phyloP scores from a whole-genome alignment of 2,797 vertebrate genomes.

The Coregonus suidteri region DNA sequence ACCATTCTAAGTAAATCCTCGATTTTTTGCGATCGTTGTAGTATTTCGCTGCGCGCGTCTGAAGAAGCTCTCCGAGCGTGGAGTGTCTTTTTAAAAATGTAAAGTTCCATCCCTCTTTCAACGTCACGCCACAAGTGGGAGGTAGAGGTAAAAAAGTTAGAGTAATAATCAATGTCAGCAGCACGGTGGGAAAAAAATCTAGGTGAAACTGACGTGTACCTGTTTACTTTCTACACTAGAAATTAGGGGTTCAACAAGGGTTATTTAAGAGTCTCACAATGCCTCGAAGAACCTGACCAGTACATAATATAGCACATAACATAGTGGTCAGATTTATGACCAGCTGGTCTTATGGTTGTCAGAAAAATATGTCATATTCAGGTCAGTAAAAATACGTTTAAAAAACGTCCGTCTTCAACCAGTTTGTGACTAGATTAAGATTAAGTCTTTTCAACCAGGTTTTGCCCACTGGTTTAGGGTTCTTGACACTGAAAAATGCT shows the following conservation, averaged over 20 bases:
- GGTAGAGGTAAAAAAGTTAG: slow-evolving; percentile 48
- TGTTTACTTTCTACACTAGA: not conserved
- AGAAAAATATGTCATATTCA: too few relatives aligned
- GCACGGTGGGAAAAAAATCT: not conserved
- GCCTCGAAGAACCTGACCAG: too few relatives aligned
- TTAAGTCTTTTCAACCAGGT: too few relatives aligned
- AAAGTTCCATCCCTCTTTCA: slow-evolving; percentile 75
- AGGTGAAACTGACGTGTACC: not conserved
- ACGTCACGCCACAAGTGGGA: slow-evolving; percentile 66
- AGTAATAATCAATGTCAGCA: not conserved
- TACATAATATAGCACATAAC: too few relatives aligned
- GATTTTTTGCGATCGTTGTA: not conserved
- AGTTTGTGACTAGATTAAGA: too few relatives aligned
- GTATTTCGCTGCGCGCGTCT: slow-evolving; percentile 36
- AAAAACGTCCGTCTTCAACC: too few relatives aligned
- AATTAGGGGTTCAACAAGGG: not conserved
- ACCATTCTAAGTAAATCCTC: slow-evolving; percentile 33
- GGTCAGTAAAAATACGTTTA: too few relatives aligned
- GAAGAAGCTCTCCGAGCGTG: slow-evolving; percentile 27
- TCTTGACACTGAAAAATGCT: too few relatives aligned
- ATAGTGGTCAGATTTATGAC: too few relatives aligned
- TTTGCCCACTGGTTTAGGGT: too few relatives aligned
- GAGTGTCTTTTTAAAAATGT: slow-evolving; percentile 76
- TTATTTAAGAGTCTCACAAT: not conserved
- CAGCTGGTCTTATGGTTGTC: too few relatives aligned